Evolutionary conservation across 2,113 vertebrate species (phyloP).

Genomic region (Antechinus flavipes): DNA sequence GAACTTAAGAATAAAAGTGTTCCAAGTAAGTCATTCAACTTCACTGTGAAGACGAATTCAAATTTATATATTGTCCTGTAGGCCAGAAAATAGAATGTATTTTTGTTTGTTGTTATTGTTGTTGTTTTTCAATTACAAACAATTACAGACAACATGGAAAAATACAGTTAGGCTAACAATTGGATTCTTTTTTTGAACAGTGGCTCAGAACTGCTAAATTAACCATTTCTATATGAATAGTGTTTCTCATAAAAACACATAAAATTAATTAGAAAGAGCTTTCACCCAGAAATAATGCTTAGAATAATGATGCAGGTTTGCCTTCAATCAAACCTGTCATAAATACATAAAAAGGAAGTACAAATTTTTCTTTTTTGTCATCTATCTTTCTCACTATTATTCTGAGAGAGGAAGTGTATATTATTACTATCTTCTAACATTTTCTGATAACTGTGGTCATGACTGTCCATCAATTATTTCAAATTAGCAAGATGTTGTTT

Average conservation of each 20-base stretch:
- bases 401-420: background rate
- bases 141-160: conserved; percentile 65
- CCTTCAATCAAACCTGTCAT: background rate
- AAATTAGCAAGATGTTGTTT: background rate
- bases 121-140: background rate
- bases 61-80: conserved; percentile 66
- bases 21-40: conserved; percentile 59
- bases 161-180: conserved; percentile 46
- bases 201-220: too few species aligned
- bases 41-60: conserved; percentile 59
- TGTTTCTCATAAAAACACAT: conserved; percentile 24
- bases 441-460: background rate
- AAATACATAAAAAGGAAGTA: background rate
- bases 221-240: background rate
- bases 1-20: conserved; percentile 62
- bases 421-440: background rate
- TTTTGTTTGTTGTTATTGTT: background rate
- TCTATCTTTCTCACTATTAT: background rate
- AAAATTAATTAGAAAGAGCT: conserved; percentile 50
- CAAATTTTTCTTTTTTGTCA: background rate
- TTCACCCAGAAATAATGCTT: conserved; percentile 49
- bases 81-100: conserved; percentile 52
- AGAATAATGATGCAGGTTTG: background rate
- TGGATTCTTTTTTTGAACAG: background rate
- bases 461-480: background rate